A percentile compares a stretch with the other conserved stretches of the same genome.
Conservation (phyloP, 2,113 vertebrate species). For the Pterocles burchelli region DNA sequence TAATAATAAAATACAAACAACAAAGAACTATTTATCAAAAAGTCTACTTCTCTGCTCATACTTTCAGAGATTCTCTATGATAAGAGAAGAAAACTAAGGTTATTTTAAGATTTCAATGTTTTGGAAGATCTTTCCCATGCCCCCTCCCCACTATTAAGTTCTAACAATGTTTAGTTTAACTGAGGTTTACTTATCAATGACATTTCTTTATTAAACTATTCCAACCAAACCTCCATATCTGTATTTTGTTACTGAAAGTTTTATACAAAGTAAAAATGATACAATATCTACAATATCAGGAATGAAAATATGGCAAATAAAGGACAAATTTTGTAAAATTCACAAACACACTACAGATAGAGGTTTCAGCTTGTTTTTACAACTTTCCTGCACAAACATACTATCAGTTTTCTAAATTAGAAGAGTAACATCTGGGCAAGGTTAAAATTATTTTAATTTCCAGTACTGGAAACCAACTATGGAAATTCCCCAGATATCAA, state of each 20-base stretch:
- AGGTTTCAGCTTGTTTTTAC: background rate
- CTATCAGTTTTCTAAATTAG: background rate
- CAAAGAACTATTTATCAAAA: background rate
- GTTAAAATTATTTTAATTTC: background rate
- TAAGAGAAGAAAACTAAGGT: background rate
- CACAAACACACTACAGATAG: background rate
- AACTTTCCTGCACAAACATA: background rate
- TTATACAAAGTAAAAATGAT: background rate
- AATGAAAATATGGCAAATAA: background rate
- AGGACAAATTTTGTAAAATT: background rate
- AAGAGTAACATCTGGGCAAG: background rate
- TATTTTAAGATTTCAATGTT: background rate
- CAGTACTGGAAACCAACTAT: background rate
- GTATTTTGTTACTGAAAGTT: background rate
- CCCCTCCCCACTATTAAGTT: background rate
- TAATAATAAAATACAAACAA: background rate
- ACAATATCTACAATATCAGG: rapidly evolving
- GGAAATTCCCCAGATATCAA: background rate
- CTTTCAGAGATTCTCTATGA: background rate
- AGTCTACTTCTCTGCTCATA: background rate
- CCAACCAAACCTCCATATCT: background rate
- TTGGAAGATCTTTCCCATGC: background rate
- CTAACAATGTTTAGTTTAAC: background rate
- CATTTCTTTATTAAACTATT: background rate
- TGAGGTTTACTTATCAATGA: too few species aligned